phyloP scores from a whole-genome alignment of 1,140 invertebrate genomes.

The Pteromalus puparum region DNA sequence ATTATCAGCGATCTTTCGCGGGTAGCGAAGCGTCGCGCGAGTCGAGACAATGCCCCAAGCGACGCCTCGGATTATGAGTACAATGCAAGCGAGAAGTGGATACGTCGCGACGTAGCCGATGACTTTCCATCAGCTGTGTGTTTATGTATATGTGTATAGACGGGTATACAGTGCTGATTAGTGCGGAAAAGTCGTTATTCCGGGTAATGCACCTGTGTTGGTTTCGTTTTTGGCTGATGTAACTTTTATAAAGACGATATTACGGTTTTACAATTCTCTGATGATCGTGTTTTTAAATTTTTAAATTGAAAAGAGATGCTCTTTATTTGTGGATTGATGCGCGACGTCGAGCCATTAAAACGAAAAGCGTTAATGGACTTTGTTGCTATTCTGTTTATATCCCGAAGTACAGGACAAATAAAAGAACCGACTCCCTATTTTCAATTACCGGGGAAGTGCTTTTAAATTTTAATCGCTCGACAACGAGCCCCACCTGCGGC shows the following conservation, averaged over 20 bases:
- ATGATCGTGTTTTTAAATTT: no score
- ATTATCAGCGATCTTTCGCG: background rate
- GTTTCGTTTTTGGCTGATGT: no score
- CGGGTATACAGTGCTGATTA: background rate
- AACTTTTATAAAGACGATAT: no score
- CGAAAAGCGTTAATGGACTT: background rate
- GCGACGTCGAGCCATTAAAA: background rate
- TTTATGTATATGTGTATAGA: background rate
- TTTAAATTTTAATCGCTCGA: slow-evolving; percentile 11
- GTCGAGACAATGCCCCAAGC: background rate
- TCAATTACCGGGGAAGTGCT: slow-evolving; percentile 19
- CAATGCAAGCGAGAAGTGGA: background rate
- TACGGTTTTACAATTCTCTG: no score
- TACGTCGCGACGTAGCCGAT: background rate
- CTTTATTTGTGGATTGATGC: no score
- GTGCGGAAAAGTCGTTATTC: background rate
- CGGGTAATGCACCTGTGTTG: background rate
- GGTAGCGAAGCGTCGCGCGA: background rate
- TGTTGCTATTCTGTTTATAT: background rate
- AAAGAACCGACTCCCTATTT: background rate
- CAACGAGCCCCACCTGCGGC: background rate
- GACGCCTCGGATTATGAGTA: background rate
- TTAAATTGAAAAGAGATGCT: no score
- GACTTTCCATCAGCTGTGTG: background rate
- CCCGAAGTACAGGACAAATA: background rate